A percentile compares a stretch with the other conserved stretches of the same genome.
These are phyloP conservation scores for Conger conger DNA, from an alignment of 2,113 vertebrate species.

Conservation along the genomic window DNA sequence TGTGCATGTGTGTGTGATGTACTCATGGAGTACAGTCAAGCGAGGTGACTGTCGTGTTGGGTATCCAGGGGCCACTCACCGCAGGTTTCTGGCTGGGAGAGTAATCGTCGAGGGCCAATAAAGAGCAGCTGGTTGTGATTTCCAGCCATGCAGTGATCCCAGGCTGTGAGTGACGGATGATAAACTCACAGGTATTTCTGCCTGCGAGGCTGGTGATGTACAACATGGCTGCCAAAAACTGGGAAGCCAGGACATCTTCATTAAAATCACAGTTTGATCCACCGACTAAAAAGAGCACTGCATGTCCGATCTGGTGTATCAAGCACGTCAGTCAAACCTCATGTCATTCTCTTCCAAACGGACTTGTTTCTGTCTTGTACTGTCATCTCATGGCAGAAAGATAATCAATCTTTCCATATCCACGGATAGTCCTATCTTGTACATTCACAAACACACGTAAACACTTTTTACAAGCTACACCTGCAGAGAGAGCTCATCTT, in stretches of 20 bases:
- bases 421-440: neutral
- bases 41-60: neutral
- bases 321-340: neutral
- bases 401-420: no score
- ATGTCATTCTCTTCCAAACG: neutral
- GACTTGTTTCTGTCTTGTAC: neutral
- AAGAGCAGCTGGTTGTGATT: constrained; percentile 18
- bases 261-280: neutral
- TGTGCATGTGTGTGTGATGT: neutral
- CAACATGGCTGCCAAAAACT: neutral
- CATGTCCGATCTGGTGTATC: neutral
- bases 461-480: constrained; percentile 9
- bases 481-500: constrained; percentile 18
- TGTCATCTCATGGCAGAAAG: no score
- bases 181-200: constrained; percentile 14
- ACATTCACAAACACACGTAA: neutral
- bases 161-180: neutral
- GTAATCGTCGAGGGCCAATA: constrained; percentile 3
- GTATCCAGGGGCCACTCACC: neutral
- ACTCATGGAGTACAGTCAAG: neutral
- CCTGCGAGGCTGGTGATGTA: constrained; percentile 5
- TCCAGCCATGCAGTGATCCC: neutral
- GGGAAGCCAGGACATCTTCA: neutral
- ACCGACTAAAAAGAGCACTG: neutral
- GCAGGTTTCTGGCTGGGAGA: neutral